Evolutionary conservation across 2,797 vertebrate genomes (phyloP).

Genomic region (Netta rufina): DNA sequence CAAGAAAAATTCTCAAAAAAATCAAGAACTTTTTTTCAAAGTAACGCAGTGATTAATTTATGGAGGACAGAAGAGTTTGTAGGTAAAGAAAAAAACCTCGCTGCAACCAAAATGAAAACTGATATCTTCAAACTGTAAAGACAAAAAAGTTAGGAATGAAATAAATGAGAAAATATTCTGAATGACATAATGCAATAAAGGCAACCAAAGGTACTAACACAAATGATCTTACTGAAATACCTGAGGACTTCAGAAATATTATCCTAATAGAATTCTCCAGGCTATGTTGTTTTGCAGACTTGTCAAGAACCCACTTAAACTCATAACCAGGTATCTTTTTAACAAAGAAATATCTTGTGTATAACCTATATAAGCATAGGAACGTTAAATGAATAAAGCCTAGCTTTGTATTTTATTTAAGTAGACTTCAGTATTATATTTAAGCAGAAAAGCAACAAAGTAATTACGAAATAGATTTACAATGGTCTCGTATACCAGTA

Average conservation of each 20-base stretch:
- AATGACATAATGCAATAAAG: neutral
- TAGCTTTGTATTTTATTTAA: neutral
- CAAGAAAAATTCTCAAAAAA: neutral
- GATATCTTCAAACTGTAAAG: neutral
- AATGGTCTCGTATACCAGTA: neutral
- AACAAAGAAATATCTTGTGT: neutral
- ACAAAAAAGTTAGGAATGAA: neutral
- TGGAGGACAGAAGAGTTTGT: neutral
- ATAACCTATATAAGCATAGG: neutral
- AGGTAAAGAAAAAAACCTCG: neutral
- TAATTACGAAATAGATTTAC: neutral
- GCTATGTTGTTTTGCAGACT: neutral
- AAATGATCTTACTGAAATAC: neutral
- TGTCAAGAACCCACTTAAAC: neutral
- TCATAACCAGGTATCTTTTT: neutral
- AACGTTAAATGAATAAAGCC: neutral
- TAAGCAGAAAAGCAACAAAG: neutral
- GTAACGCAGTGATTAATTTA: neutral
- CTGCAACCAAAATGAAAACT: neutral
- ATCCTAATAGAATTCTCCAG: neutral
- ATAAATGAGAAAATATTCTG: neutral
- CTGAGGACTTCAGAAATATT: conserved; percentile 5
- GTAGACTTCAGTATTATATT: neutral
- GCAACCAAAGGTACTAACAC: neutral
- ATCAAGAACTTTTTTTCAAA: neutral